Evolutionary conservation across 2,888 invertebrate genomes (phyloP), one percentile per base, ranked within the genome.

Genomic region (Plebejus melissa): DNA sequence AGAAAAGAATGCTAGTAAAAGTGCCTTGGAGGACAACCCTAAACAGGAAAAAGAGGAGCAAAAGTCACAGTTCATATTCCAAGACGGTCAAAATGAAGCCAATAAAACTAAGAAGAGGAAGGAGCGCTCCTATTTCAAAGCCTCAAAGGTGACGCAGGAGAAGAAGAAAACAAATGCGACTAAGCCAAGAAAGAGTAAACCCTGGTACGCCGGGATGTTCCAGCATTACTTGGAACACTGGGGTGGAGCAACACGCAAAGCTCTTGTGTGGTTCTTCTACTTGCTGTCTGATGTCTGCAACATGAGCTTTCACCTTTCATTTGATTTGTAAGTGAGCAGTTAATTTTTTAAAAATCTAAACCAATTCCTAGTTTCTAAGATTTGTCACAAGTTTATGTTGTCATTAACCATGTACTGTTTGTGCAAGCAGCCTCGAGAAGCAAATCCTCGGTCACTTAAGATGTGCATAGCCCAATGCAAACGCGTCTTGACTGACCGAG

Each of bases 211-310:
- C 85, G 87, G 94, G 0, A 77, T 93, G 76, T 89, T 90, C 74
- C 94, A 93, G 76, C 90, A 87, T 77, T 92, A 91, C 76, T 75
- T 93, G 60, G 93, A 94, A 77, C 93, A 94, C 77, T 95, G 95
- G 95, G 91, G 94, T 11, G 94, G 91, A 69, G 94, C 94, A 0
- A 93, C 94, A 6, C 90, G 94, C 85, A 95, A 94, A 82, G 95
- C 97, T 76, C 87, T 97, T 76, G 94, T 95, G 77, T 98, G 98
- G 98, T 95, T 98, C 77, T 91, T 96, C 79, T 96, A 96, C 89
- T 91, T 98, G 81, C 94, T 98, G 38, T 96, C 96, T 41, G 97
- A 98, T 87, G 96, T 97, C 80, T 95, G 96, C 80, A 95, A 96
- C 77, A 95, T 98, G 94, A 97, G 97, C 85, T 91, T 95, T 60